phyloP scores from a whole-genome alignment of 92 coral and sea anemone genomes.

The Meandrina meandrites region DNA sequence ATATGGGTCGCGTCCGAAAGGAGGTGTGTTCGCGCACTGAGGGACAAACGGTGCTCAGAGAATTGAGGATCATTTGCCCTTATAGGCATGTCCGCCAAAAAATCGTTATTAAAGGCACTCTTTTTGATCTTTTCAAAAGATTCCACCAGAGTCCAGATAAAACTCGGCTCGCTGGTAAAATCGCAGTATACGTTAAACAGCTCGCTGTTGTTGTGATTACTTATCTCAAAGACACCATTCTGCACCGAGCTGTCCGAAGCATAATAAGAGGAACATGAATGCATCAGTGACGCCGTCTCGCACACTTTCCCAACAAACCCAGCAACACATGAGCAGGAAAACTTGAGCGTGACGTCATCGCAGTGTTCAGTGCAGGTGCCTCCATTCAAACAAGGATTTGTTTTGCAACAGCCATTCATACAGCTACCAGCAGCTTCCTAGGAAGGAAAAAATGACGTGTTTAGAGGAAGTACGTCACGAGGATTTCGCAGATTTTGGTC shows the following conservation, averaged over 20 bases:
- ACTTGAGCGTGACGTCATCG: background rate
- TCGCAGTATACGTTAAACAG: background rate
- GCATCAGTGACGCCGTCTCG: background rate
- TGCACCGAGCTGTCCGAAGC: background rate
- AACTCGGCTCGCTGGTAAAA: background rate
- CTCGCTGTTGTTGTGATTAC: background rate
- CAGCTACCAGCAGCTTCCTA: background rate
- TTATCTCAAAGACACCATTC: background rate
- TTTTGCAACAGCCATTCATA: background rate
- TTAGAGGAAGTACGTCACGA: too few species aligned
- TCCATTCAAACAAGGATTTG: background rate
- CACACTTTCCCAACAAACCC: background rate
- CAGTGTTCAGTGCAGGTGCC: background rate
- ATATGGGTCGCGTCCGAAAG: background rate
- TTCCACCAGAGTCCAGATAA: slow-evolving; percentile 14
- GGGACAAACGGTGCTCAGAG: background rate
- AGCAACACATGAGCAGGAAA: background rate
- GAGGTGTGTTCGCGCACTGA: background rate
- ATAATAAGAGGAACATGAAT: background rate
- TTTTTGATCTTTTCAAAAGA: background rate
- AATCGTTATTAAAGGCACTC: background rate
- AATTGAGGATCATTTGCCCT: background rate
- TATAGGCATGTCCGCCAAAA: background rate
- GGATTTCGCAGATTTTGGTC: too few species aligned
- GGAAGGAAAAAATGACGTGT: background rate